These are phyloP conservation scores for Cephalotes varians DNA, from an alignment of 2,888 invertebrate genomes.

Conservation along the genomic window DNA sequence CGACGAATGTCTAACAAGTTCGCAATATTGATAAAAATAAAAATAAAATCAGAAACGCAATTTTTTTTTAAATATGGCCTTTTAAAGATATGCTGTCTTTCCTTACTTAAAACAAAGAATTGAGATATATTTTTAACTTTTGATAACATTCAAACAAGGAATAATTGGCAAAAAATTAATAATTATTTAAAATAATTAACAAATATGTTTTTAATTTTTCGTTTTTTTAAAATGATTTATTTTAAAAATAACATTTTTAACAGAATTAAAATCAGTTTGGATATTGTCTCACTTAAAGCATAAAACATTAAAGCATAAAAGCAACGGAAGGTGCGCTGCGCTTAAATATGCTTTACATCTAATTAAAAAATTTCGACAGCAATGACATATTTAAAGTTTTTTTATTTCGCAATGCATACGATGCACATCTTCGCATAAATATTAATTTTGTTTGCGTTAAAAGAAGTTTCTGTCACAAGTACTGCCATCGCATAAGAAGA, in stretches of 20 bases:
- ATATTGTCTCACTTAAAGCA: background rate
- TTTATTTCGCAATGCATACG: constrained; percentile 1
- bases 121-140: background rate
- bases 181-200: background rate
- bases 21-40: background rate
- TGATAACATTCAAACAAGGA: constrained; percentile 2
- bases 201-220: no score
- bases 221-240: no score
- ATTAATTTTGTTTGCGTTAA: background rate
- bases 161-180: background rate
- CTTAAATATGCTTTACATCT: background rate
- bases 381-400: background rate
- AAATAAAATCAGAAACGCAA: constrained; percentile 1
- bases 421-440: constrained; percentile 8
- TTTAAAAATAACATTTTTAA: constrained; percentile 1
- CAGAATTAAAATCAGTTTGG: background rate
- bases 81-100: background rate
- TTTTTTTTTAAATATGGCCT: background rate
- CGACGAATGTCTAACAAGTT: background rate
- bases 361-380: background rate
- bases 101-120: background rate
- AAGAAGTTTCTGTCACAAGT: background rate
- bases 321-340: background rate
- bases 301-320: background rate
- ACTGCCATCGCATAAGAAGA: background rate